phyloP scores from a whole-genome alignment of 2,797 vertebrate genomes.

The Microcaecilia unicolor region DNA sequence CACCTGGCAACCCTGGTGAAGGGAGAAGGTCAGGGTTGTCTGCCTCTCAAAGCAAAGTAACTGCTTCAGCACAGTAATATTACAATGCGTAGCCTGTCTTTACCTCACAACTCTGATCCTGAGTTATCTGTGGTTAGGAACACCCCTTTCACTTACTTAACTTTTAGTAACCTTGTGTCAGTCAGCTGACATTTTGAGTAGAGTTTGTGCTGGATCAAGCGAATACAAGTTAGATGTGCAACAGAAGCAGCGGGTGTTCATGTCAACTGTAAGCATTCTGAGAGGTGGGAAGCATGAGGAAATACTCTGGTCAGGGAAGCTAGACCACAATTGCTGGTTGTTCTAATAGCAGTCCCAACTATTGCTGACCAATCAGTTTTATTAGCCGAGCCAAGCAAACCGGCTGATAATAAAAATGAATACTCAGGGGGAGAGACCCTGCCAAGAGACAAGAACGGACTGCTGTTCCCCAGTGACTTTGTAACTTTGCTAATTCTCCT shows the following conservation, averaged over 20 bases:
- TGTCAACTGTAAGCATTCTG: constrained; percentile 24
- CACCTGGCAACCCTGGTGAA: too few species aligned
- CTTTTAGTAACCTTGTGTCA: constrained; percentile 6
- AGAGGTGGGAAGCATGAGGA: constrained; percentile 17
- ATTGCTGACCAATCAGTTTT: constrained; percentile 10
- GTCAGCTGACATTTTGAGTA: constrained; percentile 14
- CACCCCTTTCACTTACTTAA: constrained; percentile 1
- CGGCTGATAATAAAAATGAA: constrained; percentile 6
- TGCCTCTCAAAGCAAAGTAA: too few species aligned
- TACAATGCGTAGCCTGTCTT: neutral
- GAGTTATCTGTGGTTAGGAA: neutral
- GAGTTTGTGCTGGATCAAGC: constrained; percentile 15
- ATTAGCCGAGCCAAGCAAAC: constrained; percentile 6
- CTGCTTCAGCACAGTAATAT: too few species aligned
- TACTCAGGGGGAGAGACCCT: neutral
- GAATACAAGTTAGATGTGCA: constrained; percentile 8
- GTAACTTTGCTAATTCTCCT: too few species aligned
- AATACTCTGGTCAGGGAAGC: constrained; percentile 13
- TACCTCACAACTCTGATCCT: neutral
- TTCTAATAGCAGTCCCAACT: constrained; percentile 13
- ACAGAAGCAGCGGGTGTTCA: constrained; percentile 8
- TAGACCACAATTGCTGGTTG: constrained; percentile 14
- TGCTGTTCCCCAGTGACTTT: neutral
- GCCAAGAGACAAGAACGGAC: neutral
- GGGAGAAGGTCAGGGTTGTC: too few species aligned